These are phyloP conservation scores for Hymenopus coronatus DNA, from an alignment of 2,888 invertebrate genomes.

Conservation along the genomic window DNA sequence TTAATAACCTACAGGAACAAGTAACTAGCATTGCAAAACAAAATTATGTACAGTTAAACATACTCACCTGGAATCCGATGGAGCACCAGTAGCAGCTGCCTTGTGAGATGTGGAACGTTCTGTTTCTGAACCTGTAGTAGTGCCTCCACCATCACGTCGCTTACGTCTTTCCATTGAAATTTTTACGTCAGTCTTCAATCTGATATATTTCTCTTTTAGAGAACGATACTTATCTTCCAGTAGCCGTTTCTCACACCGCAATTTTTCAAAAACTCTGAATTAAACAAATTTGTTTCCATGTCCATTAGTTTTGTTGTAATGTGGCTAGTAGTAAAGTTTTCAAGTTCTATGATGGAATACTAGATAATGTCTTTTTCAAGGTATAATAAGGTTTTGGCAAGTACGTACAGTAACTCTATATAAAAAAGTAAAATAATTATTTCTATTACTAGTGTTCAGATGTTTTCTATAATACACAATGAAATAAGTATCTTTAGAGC, in stretches of 20 bases:
- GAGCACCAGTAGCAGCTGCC: constrained; percentile 40
- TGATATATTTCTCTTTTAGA: constrained; percentile 76
- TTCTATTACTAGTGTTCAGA: too few relatives aligned
- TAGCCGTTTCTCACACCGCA: constrained; percentile 66
- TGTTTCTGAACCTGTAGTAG: constrained; percentile 74
- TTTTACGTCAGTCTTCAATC: constrained; percentile 77
- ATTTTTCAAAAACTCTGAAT: constrained; percentile 56
- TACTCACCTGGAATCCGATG: neutral
- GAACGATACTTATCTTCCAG: constrained; percentile 76
- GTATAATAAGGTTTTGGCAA: too few relatives aligned
- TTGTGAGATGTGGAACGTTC: constrained; percentile 67
- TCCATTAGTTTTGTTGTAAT: neutral
- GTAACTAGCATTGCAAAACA: too few relatives aligned
- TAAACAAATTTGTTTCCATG: neutral
- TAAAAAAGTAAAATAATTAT: too few relatives aligned
- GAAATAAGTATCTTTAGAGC: too few relatives aligned
- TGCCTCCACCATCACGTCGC: constrained; percentile 56
- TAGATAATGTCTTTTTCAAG: neutral
- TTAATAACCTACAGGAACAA: too few relatives aligned
- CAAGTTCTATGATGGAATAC: neutral
- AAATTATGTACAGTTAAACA: neutral
- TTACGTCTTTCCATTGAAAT: constrained; percentile 72
- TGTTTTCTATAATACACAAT: too few relatives aligned
- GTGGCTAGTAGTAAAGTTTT: neutral
- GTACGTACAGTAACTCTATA: too few relatives aligned